Evolutionary conservation across 2,113 vertebrate species (phyloP), one percentile per base, ranked within the genome.

Genomic region (Albula goreensis): DNA sequence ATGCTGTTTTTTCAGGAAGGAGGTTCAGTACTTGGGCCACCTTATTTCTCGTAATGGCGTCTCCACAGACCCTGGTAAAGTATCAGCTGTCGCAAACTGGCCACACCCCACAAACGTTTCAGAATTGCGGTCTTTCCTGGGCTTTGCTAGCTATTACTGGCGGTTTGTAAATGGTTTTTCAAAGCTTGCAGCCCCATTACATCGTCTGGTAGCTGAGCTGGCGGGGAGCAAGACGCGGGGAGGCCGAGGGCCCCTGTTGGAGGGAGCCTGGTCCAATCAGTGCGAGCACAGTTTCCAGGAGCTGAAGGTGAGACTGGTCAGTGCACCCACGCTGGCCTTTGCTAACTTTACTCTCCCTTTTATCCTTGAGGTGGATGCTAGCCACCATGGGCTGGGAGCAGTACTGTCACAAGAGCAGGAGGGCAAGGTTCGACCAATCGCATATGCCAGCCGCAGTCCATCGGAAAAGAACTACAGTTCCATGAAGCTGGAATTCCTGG

Each of bases 131-230:
- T 60, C 81, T 31, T 82, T 82, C 10, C 81, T 82, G 2, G 12
- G 81, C n/a, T 82, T 82, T 41, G 31, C 52, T 11, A 82, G 81
- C 41, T 82, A 82, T 57, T 82, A 82, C 41, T 7, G 81, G 8
- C 1, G n/a, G 52, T 82, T 82, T 8, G 50, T 81, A 12, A 63
- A 86, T 22, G 81, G 63, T 4, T 83, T 82, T 74, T 25, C 63
- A 11, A 86, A 82, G 25, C 41, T 82, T 1, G 81, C 50, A 51
- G 85, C 85, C 79, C 81, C 79, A 9, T 22, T 83, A 0, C 86
- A 83, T 48, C 25, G 78, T n/a, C n/a, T 13, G 51, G 8, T 48
- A 49, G n/a, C 78, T 80, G 2, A 60, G 31, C 48, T 6, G 8
- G 8, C 11, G 9, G 17, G 8, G 15, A n/a, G 12, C 6, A 17